Evolutionary conservation across 2,113 vertebrate species (phyloP).

Genomic region (Echinops telfairi): DNA sequence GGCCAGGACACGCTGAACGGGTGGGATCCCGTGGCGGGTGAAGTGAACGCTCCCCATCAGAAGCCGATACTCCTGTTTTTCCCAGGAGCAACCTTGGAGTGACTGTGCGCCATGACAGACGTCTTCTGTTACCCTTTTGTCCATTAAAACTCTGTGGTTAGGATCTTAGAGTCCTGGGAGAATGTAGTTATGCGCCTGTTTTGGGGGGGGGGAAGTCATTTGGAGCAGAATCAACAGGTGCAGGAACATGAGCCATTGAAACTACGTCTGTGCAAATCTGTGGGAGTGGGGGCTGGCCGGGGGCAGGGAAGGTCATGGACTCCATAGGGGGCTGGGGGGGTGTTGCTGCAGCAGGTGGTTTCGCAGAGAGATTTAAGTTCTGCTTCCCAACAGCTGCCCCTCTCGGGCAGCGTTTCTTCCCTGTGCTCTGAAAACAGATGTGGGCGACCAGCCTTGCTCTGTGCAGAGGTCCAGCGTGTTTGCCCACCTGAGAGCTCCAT

Average conservation of each 20-base stretch:
- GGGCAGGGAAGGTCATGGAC: not conserved
- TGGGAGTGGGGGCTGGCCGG: not conserved
- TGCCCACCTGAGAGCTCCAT: slow-evolving; percentile 24
- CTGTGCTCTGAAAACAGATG: not conserved
- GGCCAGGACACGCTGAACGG: not conserved
- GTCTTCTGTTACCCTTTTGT: not conserved
- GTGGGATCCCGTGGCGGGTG: slow-evolving; percentile 29
- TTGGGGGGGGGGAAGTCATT: slow-evolving; percentile 17
- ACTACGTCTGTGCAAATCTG: not conserved
- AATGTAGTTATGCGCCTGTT: slow-evolving; percentile 39
- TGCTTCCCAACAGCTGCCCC: slow-evolving; percentile 31
- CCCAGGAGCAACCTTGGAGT: not conserved
- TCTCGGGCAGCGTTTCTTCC: slow-evolving; percentile 39
- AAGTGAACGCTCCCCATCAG: not conserved
- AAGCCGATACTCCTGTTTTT: slow-evolving; percentile 7
- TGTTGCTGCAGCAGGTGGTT: not conserved
- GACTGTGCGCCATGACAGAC: slow-evolving; percentile 20
- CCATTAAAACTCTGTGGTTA: slow-evolving; percentile 47
- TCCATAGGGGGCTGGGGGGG: not conserved
- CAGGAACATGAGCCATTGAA: slow-evolving; percentile 7
- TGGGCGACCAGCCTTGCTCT: not conserved
- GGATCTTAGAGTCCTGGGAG: slow-evolving; percentile 35
- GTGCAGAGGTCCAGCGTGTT: slow-evolving; percentile 7
- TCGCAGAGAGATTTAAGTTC: slow-evolving; percentile 33
- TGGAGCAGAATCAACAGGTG: slow-evolving; percentile 68